Evolutionary conservation across 2,888 invertebrate genomes (phyloP).

Genomic region (Phytoseiulus persimilis): DNA sequence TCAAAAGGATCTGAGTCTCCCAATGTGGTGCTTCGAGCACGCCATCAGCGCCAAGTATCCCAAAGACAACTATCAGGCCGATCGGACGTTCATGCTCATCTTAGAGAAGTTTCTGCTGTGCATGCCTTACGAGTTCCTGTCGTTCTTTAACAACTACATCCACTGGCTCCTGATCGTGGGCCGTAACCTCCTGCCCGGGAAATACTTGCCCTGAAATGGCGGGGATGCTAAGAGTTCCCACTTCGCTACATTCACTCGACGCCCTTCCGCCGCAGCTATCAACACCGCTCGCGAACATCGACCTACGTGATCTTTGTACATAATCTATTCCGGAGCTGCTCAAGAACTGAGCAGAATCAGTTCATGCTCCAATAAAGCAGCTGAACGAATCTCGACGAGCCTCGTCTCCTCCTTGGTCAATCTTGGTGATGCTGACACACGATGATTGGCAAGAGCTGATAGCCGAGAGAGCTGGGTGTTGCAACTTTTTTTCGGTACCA

Average conservation of each 20-base stretch:
- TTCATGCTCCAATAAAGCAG: background rate
- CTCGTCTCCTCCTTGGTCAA: background rate
- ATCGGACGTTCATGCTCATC: background rate
- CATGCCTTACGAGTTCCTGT: slow-evolving; percentile 14
- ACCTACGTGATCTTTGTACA: background rate
- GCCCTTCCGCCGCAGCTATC: background rate
- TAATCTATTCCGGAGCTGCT: background rate
- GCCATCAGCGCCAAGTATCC: background rate
- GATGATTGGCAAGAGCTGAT: no score
- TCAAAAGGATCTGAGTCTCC: background rate
- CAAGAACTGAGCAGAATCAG: background rate
- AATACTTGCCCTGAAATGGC: background rate
- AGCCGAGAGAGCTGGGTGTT: no score
- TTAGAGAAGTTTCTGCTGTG: background rate
- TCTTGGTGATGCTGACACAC: no score
- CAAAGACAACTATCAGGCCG: slow-evolving; percentile 19
- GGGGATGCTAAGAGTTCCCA: background rate
- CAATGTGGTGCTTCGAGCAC: slow-evolving; percentile 29
- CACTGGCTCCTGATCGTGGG: background rate
- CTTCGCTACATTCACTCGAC: background rate
- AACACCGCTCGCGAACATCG: background rate
- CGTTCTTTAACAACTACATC: background rate
- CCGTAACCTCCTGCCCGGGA: background rate
- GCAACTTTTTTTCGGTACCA: no score
- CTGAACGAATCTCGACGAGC: background rate